Conservation (phyloP, 2,888 invertebrate genomes). For the Hydrotaea cyrtoneurina region DNA sequence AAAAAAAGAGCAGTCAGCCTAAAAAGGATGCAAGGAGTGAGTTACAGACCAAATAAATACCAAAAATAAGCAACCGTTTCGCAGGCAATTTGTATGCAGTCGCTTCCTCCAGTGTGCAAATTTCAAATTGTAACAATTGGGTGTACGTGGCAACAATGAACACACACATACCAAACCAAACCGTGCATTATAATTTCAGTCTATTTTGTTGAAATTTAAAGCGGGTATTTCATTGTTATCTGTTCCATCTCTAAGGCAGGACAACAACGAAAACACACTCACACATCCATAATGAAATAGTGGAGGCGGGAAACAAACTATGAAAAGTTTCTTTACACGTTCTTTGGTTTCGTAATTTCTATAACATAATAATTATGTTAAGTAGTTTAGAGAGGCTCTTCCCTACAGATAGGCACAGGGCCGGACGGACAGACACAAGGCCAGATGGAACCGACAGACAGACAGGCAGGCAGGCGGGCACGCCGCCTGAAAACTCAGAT, state of each 20-base stretch:
- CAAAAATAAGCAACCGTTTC: not conserved
- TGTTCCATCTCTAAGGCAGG: not conserved
- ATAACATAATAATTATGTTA: slow-evolving; percentile 61
- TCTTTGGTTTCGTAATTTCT: not conserved
- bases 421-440: not conserved
- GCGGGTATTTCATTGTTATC: not conserved
- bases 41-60: not conserved
- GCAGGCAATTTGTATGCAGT: not conserved
- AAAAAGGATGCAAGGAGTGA: not conserved
- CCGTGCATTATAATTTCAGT: not conserved
- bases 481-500: too few species aligned
- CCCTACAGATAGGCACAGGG: not conserved
- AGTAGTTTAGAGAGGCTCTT: slow-evolving; percentile 48
- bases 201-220: not conserved
- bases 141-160: not conserved
- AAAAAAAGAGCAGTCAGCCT: not conserved
- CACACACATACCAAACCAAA: not conserved
- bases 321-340: slow-evolving; percentile 15
- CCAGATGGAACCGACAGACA: not conserved
- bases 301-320: not conserved
- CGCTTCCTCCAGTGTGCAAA: not conserved
- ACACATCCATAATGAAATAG: too few species aligned
- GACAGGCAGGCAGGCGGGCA: not conserved
- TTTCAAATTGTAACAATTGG: not conserved
- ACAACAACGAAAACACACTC: not conserved